phyloP scores from a whole-genome alignment of 2,888 invertebrate species.

The Eustalomyia histrio region DNA sequence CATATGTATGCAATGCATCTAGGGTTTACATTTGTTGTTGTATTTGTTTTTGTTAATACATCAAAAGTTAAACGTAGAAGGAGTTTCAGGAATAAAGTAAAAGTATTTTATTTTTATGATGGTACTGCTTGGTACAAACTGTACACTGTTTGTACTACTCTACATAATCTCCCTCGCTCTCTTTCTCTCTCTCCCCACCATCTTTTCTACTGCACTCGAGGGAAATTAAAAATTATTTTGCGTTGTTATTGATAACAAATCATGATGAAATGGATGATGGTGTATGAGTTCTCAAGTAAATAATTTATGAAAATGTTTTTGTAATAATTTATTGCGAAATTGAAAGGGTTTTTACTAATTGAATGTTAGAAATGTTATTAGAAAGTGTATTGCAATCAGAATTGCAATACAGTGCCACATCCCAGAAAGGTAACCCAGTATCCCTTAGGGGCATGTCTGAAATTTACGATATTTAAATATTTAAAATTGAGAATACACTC shows the following conservation, averaged over 20 bases:
- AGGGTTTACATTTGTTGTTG: slow-evolving; percentile 30
- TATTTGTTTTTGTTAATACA: slow-evolving; percentile 35
- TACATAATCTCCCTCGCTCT: no score
- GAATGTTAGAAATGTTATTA: not conserved
- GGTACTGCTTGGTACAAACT: slow-evolving; percentile 75
- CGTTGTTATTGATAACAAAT: slow-evolving; percentile 20
- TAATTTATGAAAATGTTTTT: not conserved
- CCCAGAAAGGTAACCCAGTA: no score
- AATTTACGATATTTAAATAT: no score
- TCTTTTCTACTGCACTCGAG: slow-evolving; percentile 12
- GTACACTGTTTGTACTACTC: slow-evolving; percentile 67
- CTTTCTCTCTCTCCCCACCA: no score
- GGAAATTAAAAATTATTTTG: slow-evolving; percentile 30
- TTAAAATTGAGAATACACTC: no score
- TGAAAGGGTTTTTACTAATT: not conserved
- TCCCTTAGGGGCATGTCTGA: no score
- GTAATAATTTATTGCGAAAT: slow-evolving; percentile 17
- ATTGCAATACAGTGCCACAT: no score
- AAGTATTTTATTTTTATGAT: slow-evolving; percentile 44
- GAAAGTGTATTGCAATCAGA: no score
- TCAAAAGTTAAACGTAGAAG: slow-evolving; percentile 56
- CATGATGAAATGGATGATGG: not conserved
- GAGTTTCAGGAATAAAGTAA: slow-evolving; percentile 56
- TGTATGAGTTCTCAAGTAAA: not conserved
- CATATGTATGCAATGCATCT: slow-evolving; percentile 23